Base-by-base conservation (phyloP, 2,888 invertebrate genomes). In the Drosophila prostipennis region DNA sequence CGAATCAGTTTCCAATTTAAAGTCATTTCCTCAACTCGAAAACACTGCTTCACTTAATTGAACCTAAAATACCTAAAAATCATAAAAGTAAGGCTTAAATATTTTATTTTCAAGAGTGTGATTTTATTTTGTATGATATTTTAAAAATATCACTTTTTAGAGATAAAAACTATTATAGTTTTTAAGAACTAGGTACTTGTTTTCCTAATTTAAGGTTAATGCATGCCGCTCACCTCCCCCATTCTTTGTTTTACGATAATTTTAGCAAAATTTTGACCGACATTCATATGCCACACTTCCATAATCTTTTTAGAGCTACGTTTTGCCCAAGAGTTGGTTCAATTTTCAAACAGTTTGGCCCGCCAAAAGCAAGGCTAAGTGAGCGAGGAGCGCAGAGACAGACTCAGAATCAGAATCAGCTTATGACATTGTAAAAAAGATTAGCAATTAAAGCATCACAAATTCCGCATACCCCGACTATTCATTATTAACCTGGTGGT, bases 281-380 rank as follows among this genome's bases (percentile, higher is more conserved):
- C 16, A 39, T 37, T 57, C 36, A 61, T 70, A 43, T 49, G 55
- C 56, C 53, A 43, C 60, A 68, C 49, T 63, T 83, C 65, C 54
- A 83, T 83, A 80, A 82, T 83, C 78, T 81, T 61, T 91, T 76
- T 91, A 91, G 91, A 80, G 80, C 79, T 75, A 80, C 77, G 79
- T 79, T 72, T 70, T 88, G 54, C 91, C 91, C 75, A 79, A 82
- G 80, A 87, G 75, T 79, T 91, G 87, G 86, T 91, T 91, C 79
- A 84, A 89, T 90, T 90, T 90, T 84, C 84, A 87, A 58, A 88
- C 91, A 75, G 91, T 88, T 81, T 89, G 89, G 91, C 82, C 88
- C 78, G 60, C 67, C 64, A 74, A 65, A 56, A 46, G 55, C 69
- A 71, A 71, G 54, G 72, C 65, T 54, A 65, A 58, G 45, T 74